A percentile compares a stretch with the other conserved stretches of the same genome.
Evolutionary conservation across 2,797 vertebrate genomes (phyloP).

Genomic region (Notoglanidium macrostoma): DNA sequence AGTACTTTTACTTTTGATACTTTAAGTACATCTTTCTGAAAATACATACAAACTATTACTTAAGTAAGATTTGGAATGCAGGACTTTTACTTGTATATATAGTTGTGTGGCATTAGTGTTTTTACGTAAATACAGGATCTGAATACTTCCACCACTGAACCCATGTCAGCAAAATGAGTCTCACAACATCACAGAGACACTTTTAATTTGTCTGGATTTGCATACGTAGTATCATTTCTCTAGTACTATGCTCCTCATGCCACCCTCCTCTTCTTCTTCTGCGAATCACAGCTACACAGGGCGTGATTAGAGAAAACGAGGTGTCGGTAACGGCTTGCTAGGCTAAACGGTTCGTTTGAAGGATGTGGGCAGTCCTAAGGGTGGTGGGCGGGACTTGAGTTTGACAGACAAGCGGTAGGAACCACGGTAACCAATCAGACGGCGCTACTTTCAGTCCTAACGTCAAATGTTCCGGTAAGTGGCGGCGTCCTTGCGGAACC

Average conservation of each 20-base stretch:
- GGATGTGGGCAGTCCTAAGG: neutral
- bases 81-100: no score
- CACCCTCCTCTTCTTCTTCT: neutral
- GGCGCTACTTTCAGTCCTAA: neutral
- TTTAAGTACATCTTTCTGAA: no score
- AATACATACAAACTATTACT: no score
- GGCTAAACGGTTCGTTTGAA: neutral
- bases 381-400: slow-evolving; percentile 5
- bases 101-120: no score
- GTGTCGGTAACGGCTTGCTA: neutral
- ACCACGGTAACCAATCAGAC: neutral
- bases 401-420: slow-evolving; percentile 5
- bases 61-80: no score
- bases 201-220: neutral
- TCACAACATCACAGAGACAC: neutral
- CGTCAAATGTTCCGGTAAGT: slow-evolving; percentile 34
- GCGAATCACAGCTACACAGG: slow-evolving; percentile 9
- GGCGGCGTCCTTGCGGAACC: slow-evolving; percentile 26
- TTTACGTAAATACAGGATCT: no score
- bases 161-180: no score
- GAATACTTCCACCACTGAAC: no score
- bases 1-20: no score
- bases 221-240: neutral
- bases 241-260: neutral
- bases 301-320: neutral